Evolutionary conservation across 2,888 invertebrate genomes (phyloP), one percentile per base, ranked within the genome.

Genomic region (Pachydiplax longipennis): DNA sequence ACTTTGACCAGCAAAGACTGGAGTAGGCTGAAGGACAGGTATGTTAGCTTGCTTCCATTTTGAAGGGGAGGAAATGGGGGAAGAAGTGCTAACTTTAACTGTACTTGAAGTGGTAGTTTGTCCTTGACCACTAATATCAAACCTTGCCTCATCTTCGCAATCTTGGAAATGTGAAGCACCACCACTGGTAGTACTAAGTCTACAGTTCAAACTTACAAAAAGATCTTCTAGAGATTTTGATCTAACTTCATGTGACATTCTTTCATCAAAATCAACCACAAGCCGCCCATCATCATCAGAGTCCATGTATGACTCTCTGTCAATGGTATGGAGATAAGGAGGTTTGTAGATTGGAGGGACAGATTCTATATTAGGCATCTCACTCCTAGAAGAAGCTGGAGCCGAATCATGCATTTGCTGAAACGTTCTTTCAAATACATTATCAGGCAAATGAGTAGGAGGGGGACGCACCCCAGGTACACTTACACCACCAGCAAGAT

Each of bases 391-490:
- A 37, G 61, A 37, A 0, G n/a, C 12, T 22, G 37, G 35, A 13
- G 65, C n/a, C 2, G 37, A 6, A 37, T 61, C n/a, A 87, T 37
- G 37, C n/a, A 35, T 58, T 15, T 31, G 53, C 37, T 35, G 58
- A 37, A 61, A 37, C 18, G 87, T 35, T 37, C 87, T 58, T 37
- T 37, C 58, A 13, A 93, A 93, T 83, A 93, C 93, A 92, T 93
- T 93, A 91, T 93, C 92, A 81, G 92, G 92, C 53, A 92, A 91
- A 40, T 92, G 92, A 90, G 92, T 93, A 40, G 92, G 91, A 0
- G 94, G 94, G 48, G 94, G 83, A 87, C 40, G 90, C 35, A 25
- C 91, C 91, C 87, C 80, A 91, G 91, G 92, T 91, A 48, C 91
- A 92, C 90, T 93, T 93, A 44, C 93, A 94, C 93, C 92, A 87